A percentile compares a stretch with the other conserved stretches of the same genome.
These are phyloP conservation scores for Diadumene lineata DNA, from an alignment of 92 coral and sea anemone species.

Conservation along the genomic window DNA sequence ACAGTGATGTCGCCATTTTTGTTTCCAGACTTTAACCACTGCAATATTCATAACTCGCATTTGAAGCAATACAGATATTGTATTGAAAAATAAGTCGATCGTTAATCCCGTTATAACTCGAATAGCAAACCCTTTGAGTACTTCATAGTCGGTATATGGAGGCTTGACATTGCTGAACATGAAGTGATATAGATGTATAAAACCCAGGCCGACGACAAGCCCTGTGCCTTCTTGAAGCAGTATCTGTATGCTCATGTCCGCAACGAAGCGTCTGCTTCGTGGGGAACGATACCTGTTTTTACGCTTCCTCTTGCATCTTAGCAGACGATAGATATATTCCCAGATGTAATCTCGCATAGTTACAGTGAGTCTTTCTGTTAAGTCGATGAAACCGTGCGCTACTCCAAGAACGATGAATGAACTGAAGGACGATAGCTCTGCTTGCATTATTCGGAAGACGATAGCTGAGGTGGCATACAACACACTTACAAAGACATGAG, in stretches of 20 bases:
- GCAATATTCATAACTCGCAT: constrained; percentile 43
- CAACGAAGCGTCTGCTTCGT: constrained; percentile 70
- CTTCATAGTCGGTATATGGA: constrained; percentile 27
- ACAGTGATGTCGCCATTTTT: constrained; percentile 50
- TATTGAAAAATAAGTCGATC: constrained; percentile 60
- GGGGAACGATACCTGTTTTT: constrained; percentile 48
- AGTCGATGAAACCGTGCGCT: constrained; percentile 52
- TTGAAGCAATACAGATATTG: constrained; percentile 47
- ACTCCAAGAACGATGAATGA: constrained; percentile 60
- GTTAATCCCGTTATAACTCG: constrained; percentile 59
- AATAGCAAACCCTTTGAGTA: constrained; percentile 24
- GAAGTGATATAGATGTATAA: constrained; percentile 46
- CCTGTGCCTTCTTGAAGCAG: constrained; percentile 64
- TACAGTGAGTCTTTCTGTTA: constrained; percentile 54
- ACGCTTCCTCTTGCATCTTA: constrained; percentile 22
- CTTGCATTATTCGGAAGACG: constrained; percentile 68
- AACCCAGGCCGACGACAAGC: constrained; percentile 58
- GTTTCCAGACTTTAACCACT: constrained; percentile 49
- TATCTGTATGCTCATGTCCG: constrained; percentile 73
- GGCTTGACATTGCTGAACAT: constrained; percentile 43
- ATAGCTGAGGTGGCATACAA: constrained; percentile 41
- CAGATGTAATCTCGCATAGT: constrained; percentile 67
- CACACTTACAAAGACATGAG: constrained; percentile 41
- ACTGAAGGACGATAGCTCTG: constrained; percentile 48
- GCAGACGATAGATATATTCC: constrained; percentile 46